phyloP scores from a whole-genome alignment of 2,113 vertebrate species.

The Psittacus erithacus region DNA sequence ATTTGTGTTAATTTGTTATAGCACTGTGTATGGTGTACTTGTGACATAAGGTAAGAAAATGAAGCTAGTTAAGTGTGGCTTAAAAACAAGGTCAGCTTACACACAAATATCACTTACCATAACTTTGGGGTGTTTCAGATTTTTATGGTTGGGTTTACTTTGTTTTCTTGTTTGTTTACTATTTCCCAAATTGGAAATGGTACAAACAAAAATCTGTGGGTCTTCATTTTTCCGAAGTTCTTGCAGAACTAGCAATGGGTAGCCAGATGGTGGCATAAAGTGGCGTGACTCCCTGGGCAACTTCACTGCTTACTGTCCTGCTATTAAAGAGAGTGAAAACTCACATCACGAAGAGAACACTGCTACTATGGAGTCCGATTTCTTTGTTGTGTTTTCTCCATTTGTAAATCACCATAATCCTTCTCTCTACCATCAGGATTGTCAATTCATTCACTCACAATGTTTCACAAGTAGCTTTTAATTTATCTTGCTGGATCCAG shows the following conservation, averaged over 20 bases:
- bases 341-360: fast-evolving
- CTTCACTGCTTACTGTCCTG: not conserved
- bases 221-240: not conserved
- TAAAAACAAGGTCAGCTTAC: not conserved
- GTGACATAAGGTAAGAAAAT: not conserved
- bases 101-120: not conserved
- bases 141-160: not conserved
- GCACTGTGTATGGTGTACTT: not conserved
- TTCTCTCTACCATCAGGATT: not conserved
- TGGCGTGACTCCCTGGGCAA: not conserved
- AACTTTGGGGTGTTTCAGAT: no score
- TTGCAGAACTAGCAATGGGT: not conserved
- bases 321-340: not conserved
- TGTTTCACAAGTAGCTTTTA: not conserved
- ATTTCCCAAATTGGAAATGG: not conserved
- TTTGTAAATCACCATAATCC: not conserved
- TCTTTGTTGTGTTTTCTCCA: not conserved
- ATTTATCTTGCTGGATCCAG: not conserved
- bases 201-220: not conserved
- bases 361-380: not conserved
- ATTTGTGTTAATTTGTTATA: not conserved
- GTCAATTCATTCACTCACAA: not conserved
- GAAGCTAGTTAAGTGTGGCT: not conserved
- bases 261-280: not conserved
- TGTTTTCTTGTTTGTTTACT: not conserved